These are phyloP conservation scores for Cryptoblepharus egeriae DNA, from an alignment of 2,797 vertebrate species.

Conservation along the genomic window DNA sequence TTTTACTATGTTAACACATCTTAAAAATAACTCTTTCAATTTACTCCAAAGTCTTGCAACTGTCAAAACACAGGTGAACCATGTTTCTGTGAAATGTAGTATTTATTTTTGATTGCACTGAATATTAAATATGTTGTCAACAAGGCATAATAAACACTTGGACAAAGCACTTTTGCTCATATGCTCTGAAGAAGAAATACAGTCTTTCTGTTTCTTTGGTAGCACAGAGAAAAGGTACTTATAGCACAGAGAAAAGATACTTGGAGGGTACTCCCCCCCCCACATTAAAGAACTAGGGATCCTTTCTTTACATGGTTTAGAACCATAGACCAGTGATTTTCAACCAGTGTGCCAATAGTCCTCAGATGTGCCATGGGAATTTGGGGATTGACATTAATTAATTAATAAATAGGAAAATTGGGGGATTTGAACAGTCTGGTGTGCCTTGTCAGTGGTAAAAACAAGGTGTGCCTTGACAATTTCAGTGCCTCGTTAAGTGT, in stretches of 20 bases:
- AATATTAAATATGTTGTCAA: background rate
- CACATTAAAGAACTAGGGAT: background rate
- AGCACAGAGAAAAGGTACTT: background rate
- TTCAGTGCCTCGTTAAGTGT: too few relatives aligned
- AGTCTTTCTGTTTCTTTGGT: background rate
- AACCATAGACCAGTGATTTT: too few relatives aligned
- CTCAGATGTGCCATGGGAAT: too few relatives aligned
- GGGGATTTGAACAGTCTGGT: too few relatives aligned
- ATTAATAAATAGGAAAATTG: too few relatives aligned
- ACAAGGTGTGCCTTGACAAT: too few relatives aligned
- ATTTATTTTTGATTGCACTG: background rate
- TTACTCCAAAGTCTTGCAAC: slow-evolving; percentile 32
- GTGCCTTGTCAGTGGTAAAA: too few relatives aligned
- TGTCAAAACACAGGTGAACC: slow-evolving; percentile 13
- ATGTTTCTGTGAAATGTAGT: background rate
- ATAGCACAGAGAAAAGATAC: background rate
- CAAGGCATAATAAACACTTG: background rate
- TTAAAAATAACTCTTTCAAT: slow-evolving; percentile 23
- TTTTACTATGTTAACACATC: slow-evolving; percentile 24
- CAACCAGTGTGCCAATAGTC: too few relatives aligned
- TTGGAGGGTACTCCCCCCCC: background rate
- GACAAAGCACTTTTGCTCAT: background rate
- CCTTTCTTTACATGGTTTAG: too few relatives aligned
- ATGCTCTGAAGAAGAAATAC: background rate
- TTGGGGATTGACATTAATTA: too few relatives aligned